phyloP scores from a whole-genome alignment of 2,113 vertebrate species.

The Arenaria interpres region DNA sequence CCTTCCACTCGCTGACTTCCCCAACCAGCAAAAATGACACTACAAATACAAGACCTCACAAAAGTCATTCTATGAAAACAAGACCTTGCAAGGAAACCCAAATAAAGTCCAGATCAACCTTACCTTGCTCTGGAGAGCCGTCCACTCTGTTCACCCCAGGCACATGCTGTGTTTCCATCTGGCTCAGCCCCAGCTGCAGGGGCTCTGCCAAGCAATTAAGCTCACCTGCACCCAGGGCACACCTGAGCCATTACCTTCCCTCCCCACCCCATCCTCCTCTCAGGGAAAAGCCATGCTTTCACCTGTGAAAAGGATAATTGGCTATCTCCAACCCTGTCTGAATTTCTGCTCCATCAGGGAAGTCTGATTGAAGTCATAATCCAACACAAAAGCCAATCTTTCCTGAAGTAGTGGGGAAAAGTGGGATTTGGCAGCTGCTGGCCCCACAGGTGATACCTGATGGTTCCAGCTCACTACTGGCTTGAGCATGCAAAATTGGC shows the following conservation, averaged over 20 bases:
- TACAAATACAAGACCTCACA: accelerated
- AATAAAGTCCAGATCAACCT: neutral
- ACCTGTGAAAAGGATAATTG: neutral
- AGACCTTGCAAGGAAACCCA: neutral
- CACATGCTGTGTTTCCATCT: accelerated
- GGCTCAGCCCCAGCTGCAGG: neutral
- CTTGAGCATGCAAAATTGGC: neutral
- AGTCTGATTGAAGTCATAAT: neutral
- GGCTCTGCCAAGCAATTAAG: neutral
- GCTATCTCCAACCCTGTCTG: neutral
- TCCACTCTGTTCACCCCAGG: accelerated
- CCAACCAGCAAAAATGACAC: accelerated
- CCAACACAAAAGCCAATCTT: neutral
- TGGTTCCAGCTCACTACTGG: neutral
- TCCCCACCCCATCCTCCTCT: neutral
- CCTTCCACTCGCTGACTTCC: neutral
- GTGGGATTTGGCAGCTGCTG: neutral
- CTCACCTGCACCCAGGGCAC: neutral
- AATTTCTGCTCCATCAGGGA: neutral
- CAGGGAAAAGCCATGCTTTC: accelerated
- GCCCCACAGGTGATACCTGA: neutral
- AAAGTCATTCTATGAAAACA: neutral
- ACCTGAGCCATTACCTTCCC: neutral
- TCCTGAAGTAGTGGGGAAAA: accelerated
- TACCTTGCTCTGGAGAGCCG: neutral